These are phyloP conservation scores for Melanotaenia trifasciata DNA, from an alignment of 2,797 vertebrate species.

Conservation along the genomic window DNA sequence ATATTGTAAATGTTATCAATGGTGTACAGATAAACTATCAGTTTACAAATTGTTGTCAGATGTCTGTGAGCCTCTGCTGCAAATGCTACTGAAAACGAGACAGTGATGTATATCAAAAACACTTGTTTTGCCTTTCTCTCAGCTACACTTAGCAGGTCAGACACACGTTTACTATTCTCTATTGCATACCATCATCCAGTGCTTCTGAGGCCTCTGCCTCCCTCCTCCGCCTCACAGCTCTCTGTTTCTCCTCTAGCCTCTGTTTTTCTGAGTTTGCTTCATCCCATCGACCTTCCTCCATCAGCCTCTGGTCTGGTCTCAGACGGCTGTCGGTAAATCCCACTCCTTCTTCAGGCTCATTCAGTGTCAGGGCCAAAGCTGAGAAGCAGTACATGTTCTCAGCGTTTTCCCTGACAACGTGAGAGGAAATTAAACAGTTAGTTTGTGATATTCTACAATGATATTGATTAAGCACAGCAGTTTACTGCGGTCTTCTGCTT, in stretches of 20 bases:
- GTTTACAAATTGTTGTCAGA: background rate
- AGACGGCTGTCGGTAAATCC: slow-evolving; percentile 91
- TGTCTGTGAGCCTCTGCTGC: background rate
- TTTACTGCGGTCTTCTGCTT: slow-evolving; percentile 1
- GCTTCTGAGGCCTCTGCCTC: slow-evolving; percentile 90
- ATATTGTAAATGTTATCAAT: background rate
- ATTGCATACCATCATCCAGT: slow-evolving; percentile 87
- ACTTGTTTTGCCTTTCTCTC: background rate
- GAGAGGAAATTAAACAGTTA: slow-evolving; percentile 12
- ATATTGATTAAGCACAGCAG: slow-evolving; percentile 23
- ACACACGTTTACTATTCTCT: background rate
- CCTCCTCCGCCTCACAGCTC: slow-evolving; percentile 89
- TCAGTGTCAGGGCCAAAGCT: slow-evolving; percentile 92
- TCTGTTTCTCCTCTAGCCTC: slow-evolving; percentile 95
- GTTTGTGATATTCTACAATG: background rate
- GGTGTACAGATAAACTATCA: background rate
- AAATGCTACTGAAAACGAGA: background rate
- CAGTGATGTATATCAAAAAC: background rate
- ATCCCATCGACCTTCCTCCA: slow-evolving; percentile 97
- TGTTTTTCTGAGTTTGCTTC: slow-evolving; percentile 96
- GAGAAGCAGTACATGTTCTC: slow-evolving; percentile 99
- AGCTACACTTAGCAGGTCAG: background rate
- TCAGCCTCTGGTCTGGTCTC: slow-evolving; percentile 94
- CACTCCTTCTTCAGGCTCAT: slow-evolving; percentile 88
- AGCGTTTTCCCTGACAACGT: slow-evolving; percentile 88